A percentile compares a stretch with the other conserved stretches of the same genome.
phyloP scores from a whole-genome alignment of 2,888 invertebrate species.

The Pristionchus entomophagus region DNA sequence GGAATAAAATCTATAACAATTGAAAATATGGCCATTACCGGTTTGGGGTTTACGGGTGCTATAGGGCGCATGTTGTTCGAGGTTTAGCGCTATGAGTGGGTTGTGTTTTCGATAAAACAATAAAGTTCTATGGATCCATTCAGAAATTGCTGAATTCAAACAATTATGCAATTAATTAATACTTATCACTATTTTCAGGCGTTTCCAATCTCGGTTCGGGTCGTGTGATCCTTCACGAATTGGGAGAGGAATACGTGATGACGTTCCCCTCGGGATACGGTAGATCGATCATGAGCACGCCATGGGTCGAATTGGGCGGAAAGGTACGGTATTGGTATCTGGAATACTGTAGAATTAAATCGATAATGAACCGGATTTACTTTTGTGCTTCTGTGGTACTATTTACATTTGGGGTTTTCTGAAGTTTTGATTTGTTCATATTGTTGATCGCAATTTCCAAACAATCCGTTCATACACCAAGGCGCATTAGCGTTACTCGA shows the following conservation, averaged over 20 bases:
- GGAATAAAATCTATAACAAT: too few relatives aligned
- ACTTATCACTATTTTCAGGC: slow-evolving; percentile 79
- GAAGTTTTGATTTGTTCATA: too few relatives aligned
- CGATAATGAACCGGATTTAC: too few relatives aligned
- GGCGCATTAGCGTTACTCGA: too few relatives aligned
- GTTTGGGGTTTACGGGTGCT: not conserved
- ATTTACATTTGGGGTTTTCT: too few relatives aligned
- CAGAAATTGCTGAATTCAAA: not conserved
- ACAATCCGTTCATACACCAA: too few relatives aligned
- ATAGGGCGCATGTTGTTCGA: not conserved
- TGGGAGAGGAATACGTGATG: slow-evolving; percentile 89
- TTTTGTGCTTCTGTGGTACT: too few relatives aligned
- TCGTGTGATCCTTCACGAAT: slow-evolving; percentile 88
- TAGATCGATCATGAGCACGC: slow-evolving; percentile 93
- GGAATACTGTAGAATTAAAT: not conserved
- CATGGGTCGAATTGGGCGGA: slow-evolving; percentile 99
- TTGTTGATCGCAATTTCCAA: too few relatives aligned
- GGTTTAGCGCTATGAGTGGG: too few relatives aligned
- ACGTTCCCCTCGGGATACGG: slow-evolving; percentile 99
- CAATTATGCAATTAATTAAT: not conserved
- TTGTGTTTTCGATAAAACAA: too few relatives aligned
- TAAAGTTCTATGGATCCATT: too few relatives aligned
- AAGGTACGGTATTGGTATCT: slow-evolving; percentile 82
- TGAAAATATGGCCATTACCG: not conserved
- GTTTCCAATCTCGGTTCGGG: slow-evolving; percentile 95